These are phyloP conservation scores for Apteryx owenii DNA, from an alignment of 2,113 vertebrate species.

Conservation along the genomic window DNA sequence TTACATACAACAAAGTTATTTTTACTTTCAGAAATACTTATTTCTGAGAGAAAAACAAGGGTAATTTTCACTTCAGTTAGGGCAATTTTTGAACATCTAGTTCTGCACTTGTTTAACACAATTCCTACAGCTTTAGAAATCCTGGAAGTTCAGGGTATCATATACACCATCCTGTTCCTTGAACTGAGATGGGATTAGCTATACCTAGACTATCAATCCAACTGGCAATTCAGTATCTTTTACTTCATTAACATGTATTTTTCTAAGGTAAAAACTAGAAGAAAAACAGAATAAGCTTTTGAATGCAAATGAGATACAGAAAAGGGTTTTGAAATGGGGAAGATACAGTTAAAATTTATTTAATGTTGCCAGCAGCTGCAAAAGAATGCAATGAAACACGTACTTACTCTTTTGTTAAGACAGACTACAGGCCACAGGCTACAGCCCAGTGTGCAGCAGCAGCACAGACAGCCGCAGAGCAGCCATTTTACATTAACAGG, in stretches of 20 bases:
- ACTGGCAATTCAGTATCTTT: background rate
- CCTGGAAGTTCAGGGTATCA: background rate
- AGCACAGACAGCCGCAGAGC: slow-evolving; percentile 97
- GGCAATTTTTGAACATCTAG: background rate
- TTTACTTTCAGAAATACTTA: background rate
- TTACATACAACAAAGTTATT: background rate
- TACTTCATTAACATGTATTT: background rate
- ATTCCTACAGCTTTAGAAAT: background rate
- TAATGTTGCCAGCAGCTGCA: background rate
- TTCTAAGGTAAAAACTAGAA: background rate
- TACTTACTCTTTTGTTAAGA: slow-evolving; percentile 98
- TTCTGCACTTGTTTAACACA: background rate
- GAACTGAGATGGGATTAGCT: background rate
- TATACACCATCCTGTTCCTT: background rate
- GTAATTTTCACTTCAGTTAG: background rate
- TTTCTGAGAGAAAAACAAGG: background rate
- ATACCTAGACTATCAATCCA: background rate
- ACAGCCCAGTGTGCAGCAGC: slow-evolving; percentile 97
- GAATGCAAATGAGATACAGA: background rate
- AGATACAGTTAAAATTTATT: fast-evolving
- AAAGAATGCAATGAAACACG: background rate
- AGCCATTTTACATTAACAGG: slow-evolving; percentile 98
- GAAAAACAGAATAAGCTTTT: background rate
- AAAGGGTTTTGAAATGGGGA: background rate
- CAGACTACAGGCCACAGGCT: slow-evolving; percentile 99